These are phyloP conservation scores for Cheilosia urbana DNA, from an alignment of 2,888 invertebrate genomes.

Conservation along the genomic window DNA sequence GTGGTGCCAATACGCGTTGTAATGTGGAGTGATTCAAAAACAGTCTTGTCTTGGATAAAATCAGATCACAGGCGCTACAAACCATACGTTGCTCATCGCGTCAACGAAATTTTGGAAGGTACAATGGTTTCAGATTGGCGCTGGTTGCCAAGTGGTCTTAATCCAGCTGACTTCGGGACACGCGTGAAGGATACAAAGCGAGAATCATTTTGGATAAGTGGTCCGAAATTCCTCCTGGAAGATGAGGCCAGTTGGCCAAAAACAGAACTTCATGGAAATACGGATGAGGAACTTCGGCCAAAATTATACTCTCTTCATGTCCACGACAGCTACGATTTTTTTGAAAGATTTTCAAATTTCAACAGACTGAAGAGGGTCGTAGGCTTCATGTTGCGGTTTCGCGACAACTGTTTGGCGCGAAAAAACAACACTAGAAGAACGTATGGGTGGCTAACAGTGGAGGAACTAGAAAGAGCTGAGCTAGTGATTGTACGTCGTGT, in stretches of 20 bases:
- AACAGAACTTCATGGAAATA: background rate
- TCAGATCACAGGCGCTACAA: slow-evolving; percentile 64
- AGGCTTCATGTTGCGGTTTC: slow-evolving; percentile 5
- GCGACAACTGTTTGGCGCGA: slow-evolving; percentile 4
- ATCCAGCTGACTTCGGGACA: slow-evolving; percentile 63
- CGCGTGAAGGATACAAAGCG: slow-evolving; percentile 8
- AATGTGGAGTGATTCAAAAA: slow-evolving; percentile 65
- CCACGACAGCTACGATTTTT: slow-evolving; percentile 5
- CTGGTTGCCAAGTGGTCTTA: slow-evolving; percentile 49
- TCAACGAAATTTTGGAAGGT: slow-evolving; percentile 55
- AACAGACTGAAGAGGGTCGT: slow-evolving; percentile 23
- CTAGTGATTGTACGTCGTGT: slow-evolving; percentile 10
- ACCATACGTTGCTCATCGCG: slow-evolving; percentile 76
- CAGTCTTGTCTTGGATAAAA: slow-evolving; percentile 62
- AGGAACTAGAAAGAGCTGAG: slow-evolving; percentile 19
- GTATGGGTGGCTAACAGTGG: slow-evolving; percentile 11
- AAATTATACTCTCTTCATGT: background rate
- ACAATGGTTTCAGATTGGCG: slow-evolving; percentile 41
- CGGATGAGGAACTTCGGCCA: slow-evolving; percentile 30
- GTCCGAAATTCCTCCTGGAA: slow-evolving; percentile 11
- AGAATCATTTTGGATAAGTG: slow-evolving; percentile 50
- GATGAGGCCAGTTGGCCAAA: slow-evolving; percentile 8
- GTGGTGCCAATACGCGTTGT: slow-evolving; percentile 1
- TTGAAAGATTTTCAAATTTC: slow-evolving; percentile 28
- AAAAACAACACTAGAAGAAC: background rate